Percentiles rank a stretch among this genome's conserved stretches.
These are phyloP conservation scores for Ammodytes marinus DNA, from an alignment of 2,113 vertebrate genomes.

Conservation along the genomic window DNA sequence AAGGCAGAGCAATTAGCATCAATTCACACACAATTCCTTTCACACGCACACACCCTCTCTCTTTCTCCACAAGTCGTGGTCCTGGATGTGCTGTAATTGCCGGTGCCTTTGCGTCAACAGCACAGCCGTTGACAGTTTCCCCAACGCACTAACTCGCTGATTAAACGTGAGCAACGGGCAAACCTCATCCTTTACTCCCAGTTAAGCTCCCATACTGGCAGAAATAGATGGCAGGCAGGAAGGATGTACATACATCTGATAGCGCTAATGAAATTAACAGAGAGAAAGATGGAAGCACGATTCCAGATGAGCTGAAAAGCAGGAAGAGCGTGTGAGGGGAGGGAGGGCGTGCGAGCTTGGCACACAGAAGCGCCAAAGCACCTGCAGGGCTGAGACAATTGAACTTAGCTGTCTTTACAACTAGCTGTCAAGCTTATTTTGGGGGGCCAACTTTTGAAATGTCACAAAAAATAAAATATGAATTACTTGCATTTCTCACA, in stretches of 20 bases:
- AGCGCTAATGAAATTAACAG: neutral
- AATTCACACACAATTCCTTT: constrained; percentile 22
- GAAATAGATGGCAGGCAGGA: neutral
- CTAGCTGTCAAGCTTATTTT: constrained; percentile 38
- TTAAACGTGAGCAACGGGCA: constrained; percentile 12
- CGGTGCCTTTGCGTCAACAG: constrained; percentile 3
- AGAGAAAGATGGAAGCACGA: neutral
- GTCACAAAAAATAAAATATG: constrained; percentile 53
- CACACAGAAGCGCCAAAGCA: constrained; percentile 12
- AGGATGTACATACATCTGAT: neutral
- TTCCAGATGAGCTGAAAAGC: neutral
- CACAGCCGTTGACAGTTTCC: constrained; percentile 22
- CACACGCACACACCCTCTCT: neutral
- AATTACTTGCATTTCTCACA: constrained; percentile 34
- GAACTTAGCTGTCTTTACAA: constrained; percentile 37
- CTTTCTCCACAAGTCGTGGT: constrained; percentile 1
- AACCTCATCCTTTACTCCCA: constrained; percentile 7
- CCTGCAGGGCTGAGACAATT: constrained; percentile 24
- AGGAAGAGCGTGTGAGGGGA: neutral
- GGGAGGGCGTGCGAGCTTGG: neutral
- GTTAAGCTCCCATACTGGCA: constrained; percentile 3
- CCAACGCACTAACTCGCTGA: constrained; percentile 10
- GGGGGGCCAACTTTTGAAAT: constrained; percentile 45
- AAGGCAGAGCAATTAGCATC: constrained; percentile 34
- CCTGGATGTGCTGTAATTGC: constrained; percentile 22